These are phyloP conservation scores for Pteronotus mesoamericanus DNA, from an alignment of 2,797 vertebrate species.

Conservation along the genomic window DNA sequence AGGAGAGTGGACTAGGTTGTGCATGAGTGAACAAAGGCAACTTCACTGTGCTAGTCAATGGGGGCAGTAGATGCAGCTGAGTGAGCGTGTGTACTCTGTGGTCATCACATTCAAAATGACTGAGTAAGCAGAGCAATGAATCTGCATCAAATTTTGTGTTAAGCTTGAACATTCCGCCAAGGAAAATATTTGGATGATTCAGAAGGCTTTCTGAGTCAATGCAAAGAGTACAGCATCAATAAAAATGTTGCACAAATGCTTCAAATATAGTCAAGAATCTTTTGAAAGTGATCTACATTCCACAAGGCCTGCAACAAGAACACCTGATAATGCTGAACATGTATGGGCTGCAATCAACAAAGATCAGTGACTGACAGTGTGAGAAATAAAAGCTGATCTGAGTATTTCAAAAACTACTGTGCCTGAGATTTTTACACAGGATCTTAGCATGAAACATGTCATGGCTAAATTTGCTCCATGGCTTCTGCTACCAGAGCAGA, in stretches of 20 bases:
- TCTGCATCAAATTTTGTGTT: background rate
- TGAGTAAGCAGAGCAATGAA: background rate
- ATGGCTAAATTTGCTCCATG: too few species aligned
- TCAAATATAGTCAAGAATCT: background rate
- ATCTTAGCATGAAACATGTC: background rate
- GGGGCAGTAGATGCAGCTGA: background rate
- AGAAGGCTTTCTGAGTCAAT: background rate
- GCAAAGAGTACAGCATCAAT: background rate
- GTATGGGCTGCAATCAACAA: background rate
- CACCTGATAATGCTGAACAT: background rate
- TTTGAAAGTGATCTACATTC: background rate
- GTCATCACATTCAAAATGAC: background rate
- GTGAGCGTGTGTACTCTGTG: background rate
- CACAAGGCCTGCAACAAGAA: background rate
- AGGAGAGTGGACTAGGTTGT: background rate
- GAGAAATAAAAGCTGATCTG: background rate
- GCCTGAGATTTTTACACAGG: background rate
- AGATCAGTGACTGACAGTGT: background rate
- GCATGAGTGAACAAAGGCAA: background rate
- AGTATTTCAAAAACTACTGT: background rate
- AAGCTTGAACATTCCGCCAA: background rate
- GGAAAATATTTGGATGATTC: background rate
- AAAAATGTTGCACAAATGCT: background rate
- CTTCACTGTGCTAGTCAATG: background rate
- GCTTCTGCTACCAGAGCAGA: too few species aligned